phyloP scores from a whole-genome alignment of 2,113 vertebrate genomes.

The Smithornis capensis region DNA sequence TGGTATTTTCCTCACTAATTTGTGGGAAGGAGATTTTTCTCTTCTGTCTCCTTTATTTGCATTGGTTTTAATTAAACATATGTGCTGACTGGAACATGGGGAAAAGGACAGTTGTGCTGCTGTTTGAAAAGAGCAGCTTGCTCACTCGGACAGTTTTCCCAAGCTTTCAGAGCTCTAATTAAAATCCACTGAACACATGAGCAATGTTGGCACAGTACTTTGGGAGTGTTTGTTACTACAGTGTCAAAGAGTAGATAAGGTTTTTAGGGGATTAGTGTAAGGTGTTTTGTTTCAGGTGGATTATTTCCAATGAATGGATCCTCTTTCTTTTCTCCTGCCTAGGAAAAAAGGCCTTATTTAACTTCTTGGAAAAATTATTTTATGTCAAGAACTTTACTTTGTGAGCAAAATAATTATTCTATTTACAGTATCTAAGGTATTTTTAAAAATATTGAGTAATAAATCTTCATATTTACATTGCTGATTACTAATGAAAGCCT shows the following conservation, averaged over 20 bases:
- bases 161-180: constrained; percentile 51
- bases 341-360: not conserved
- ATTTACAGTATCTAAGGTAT: not conserved
- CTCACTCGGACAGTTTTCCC: not conserved
- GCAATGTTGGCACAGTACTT: constrained; percentile 50
- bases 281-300: constrained; percentile 59
- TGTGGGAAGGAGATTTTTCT: constrained; percentile 25
- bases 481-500: not conserved
- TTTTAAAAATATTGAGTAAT: not conserved
- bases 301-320: constrained; percentile 22
- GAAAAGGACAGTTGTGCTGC: constrained; percentile 21
- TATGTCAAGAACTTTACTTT: not conserved
- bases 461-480: not conserved
- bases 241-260: constrained; percentile 70
- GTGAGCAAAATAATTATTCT: not conserved
- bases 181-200: constrained; percentile 62
- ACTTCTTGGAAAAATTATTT: not conserved
- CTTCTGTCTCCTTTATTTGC: constrained; percentile 4
- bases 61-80: constrained; percentile 41
- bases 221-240: constrained; percentile 68
- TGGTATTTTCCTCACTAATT: constrained; percentile 20
- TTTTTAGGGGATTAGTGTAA: constrained; percentile 41
- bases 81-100: not conserved
- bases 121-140: constrained; percentile 2
- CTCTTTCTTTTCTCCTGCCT: not conserved